Evolutionary conservation across 1,140 invertebrate genomes (phyloP).

Genomic region (Pseudachorutes palmiensis): DNA sequence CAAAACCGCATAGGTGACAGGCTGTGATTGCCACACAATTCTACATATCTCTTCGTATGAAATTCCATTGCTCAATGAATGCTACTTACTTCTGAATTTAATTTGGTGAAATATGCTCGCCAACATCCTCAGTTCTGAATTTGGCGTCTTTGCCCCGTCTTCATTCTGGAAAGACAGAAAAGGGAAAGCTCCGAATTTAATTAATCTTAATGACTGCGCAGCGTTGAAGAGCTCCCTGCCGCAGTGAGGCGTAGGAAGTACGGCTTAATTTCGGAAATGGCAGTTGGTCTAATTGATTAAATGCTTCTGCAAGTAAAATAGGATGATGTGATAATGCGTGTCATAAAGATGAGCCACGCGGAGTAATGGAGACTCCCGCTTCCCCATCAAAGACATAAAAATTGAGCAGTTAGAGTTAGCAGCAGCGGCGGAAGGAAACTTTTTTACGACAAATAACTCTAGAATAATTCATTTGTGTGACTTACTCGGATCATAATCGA

Average conservation of each 20-base stretch:
- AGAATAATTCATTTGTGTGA: not conserved
- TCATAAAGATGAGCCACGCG: not conserved
- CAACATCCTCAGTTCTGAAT: slow-evolving; percentile 34
- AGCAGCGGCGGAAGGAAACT: too few relatives aligned
- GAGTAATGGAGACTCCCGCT: not conserved
- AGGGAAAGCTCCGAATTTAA: not conserved
- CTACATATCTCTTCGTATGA: too few relatives aligned
- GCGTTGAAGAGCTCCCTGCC: too few relatives aligned
- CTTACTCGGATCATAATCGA: slow-evolving; percentile 76
- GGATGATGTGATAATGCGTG: slow-evolving; percentile 3
- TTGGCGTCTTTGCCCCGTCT: slow-evolving; percentile 29
- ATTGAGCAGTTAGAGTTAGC: too few relatives aligned
- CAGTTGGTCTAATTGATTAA: not conserved
- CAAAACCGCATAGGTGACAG: not conserved
- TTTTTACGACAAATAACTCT: slow-evolving; percentile 1
- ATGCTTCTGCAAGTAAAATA: not conserved
- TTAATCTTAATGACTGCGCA: not conserved
- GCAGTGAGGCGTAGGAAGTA: too few relatives aligned
- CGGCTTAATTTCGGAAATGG: too few relatives aligned
- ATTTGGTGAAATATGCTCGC: slow-evolving; percentile 37
- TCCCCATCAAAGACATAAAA: slow-evolving; percentile 8
- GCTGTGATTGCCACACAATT: too few relatives aligned
- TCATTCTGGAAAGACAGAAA: slow-evolving; percentile 28
- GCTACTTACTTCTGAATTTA: slow-evolving; percentile 36
- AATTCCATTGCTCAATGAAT: not conserved